Conservation (phyloP, 2,797 vertebrate genomes). For the Poliocrania exsul region DNA sequence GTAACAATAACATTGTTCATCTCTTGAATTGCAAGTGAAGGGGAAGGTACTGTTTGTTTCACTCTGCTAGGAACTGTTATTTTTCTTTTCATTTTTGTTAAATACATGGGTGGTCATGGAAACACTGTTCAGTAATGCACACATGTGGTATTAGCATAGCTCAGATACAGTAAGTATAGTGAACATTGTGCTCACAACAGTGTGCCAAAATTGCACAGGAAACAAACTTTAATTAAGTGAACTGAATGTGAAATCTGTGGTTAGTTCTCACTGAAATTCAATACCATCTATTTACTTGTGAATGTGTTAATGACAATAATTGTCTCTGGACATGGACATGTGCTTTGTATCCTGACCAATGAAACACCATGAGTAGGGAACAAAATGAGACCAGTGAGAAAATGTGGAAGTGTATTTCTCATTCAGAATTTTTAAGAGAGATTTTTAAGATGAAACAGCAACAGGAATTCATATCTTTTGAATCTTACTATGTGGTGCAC, state of each 20-base stretch:
- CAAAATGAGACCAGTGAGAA: neutral
- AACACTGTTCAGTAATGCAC: neutral
- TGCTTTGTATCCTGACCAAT: neutral
- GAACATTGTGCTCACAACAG: neutral
- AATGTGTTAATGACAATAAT: neutral
- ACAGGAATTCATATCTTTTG: neutral
- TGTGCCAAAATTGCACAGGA: rapidly evolving
- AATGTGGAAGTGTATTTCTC: neutral
- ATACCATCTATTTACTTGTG: neutral
- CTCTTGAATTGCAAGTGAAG: neutral
- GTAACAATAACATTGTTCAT: neutral
- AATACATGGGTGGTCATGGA: neutral
- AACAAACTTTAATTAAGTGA: neutral
- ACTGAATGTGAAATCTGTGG: neutral
- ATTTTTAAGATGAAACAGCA: neutral
- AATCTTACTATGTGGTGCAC: neutral
- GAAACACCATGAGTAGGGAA: neutral
- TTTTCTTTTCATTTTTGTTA: neutral
- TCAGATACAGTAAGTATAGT: neutral
- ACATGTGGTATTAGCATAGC: neutral
- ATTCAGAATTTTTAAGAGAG: neutral
- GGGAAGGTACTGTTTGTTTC: neutral
- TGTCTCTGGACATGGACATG: neutral
- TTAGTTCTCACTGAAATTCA: neutral
- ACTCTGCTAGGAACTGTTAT: rapidly evolving